Base-by-base conservation (phyloP, 2,113 vertebrate genomes). In the Zeus faber region DNA sequence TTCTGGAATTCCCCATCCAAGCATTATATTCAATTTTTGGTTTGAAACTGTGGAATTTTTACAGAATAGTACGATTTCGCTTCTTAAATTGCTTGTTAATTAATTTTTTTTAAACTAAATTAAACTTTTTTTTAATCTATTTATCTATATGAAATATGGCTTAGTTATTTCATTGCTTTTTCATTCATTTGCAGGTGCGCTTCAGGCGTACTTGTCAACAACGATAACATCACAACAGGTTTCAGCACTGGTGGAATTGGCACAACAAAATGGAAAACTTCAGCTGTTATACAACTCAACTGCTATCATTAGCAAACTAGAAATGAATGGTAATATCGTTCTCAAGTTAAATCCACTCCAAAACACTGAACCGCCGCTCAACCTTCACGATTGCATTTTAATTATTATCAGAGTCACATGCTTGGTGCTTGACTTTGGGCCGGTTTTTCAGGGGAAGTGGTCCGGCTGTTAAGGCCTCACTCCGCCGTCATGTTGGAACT, bases 241-340 rank as follows among this genome's bases (percentile, higher is more conserved):
- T 48, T 69, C 49, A 9, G 53, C 47, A 27, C 61, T 85, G 1
- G 72, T 83, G 54, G 49, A 48, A 26, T 41, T 73, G n/a, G 68
- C 59, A 1, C 57, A 23, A 26, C 56, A 74, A 62, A 68, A 6
- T 2, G 25, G 62, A 51, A 76, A 68, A 11, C 41, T 53, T 24
- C 49, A 52, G 56, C 20, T 86, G 54, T 62, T 70, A 0, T 79
- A 62, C 65, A 61, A 47, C 56, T 72, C 65, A 39, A 72, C 68
- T 13, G 70, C 72, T 40, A 41, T 83, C 56, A 58, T 85, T 18
- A 65, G 75, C 22, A 27, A 67, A 62, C 52, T 85, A 21, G 50
- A 80, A 62, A 62, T 76, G 46, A 74, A 48, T 2, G 82, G 80
- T 84, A 75, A 70, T 59, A 20, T 39, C 2, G 17, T 3, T 4